Conservation (phyloP, 2,888 invertebrate genomes). For the Pachymerium ferrugineum region DNA sequence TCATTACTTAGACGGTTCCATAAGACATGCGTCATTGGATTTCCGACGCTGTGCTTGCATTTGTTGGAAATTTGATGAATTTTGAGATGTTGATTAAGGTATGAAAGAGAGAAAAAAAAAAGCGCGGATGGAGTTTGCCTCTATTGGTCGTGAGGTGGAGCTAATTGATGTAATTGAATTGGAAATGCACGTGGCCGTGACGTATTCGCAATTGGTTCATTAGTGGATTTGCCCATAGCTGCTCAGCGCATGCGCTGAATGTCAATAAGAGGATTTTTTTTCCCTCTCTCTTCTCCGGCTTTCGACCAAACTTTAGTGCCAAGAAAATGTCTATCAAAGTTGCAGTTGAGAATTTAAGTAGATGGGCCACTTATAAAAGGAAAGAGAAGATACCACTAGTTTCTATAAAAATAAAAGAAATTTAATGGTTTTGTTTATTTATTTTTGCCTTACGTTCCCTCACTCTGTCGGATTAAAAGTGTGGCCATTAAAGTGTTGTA, state of each 20-base stretch:
- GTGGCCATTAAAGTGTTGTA: background rate
- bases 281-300: background rate
- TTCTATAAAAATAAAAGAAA: background rate
- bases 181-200: constrained; percentile 13
- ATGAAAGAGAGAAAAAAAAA: background rate
- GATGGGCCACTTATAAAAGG: background rate
- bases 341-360: background rate
- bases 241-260: background rate
- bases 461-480: background rate
- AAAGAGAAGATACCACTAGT: background rate
- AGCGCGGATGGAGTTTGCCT: background rate
- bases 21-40: background rate
- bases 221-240: background rate
- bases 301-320: background rate
- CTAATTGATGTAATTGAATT: constrained; percentile 25
- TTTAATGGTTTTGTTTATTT: too few relatives aligned
- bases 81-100: background rate
- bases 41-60: background rate
- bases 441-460: too few relatives aligned
- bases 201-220: constrained; percentile 25
- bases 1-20: background rate
- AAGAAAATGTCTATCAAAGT: background rate
- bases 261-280: background rate
- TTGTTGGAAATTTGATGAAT: background rate
- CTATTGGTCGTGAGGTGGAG: background rate